These are phyloP conservation scores for Cephalopholis sonnerati DNA, from an alignment of 2,113 vertebrate genomes.

Conservation along the genomic window DNA sequence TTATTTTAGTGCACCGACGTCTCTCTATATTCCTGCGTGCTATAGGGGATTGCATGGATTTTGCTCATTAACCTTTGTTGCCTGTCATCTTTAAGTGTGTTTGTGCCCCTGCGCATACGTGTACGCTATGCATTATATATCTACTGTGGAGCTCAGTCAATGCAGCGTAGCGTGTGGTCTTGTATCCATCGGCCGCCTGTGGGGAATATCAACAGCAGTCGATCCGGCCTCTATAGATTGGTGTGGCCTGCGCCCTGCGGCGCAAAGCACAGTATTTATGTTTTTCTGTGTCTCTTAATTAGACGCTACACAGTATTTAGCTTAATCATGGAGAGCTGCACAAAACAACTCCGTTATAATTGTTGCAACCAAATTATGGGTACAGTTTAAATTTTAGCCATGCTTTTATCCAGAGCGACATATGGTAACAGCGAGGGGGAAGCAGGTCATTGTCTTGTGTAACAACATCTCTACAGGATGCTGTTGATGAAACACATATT, in stretches of 20 bases:
- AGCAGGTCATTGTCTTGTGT: background rate
- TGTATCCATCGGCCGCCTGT: constrained; percentile 36
- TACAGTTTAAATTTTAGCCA: background rate
- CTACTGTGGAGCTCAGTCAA: constrained; percentile 37
- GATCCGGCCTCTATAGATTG: constrained; percentile 56
- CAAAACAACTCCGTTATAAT: constrained; percentile 10
- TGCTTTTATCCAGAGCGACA: constrained; percentile 12
- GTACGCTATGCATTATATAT: constrained; percentile 4
- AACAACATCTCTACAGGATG: background rate
- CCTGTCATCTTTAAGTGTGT: constrained; percentile 23
- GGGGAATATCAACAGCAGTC: constrained; percentile 52
- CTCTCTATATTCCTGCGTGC: background rate
- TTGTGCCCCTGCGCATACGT: constrained; percentile 8
- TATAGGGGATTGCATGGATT: constrained; percentile 15
- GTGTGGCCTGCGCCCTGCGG: constrained; percentile 41
- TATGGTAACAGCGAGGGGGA: background rate
- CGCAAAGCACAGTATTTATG: constrained; percentile 30
- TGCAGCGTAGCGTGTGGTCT: constrained; percentile 46
- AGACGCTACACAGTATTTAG: constrained; percentile 17
- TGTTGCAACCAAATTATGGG: background rate
- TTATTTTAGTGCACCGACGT: constrained; percentile 32
- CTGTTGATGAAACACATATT: background rate
- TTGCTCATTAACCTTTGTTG: constrained; percentile 27
- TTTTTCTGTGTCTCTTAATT: constrained; percentile 37
- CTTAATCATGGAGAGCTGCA: constrained; percentile 14